A percentile compares a stretch with the other conserved stretches of the same genome.
phyloP scores from a whole-genome alignment of 2,888 invertebrate species.

The Dolichopus griseipennis region DNA sequence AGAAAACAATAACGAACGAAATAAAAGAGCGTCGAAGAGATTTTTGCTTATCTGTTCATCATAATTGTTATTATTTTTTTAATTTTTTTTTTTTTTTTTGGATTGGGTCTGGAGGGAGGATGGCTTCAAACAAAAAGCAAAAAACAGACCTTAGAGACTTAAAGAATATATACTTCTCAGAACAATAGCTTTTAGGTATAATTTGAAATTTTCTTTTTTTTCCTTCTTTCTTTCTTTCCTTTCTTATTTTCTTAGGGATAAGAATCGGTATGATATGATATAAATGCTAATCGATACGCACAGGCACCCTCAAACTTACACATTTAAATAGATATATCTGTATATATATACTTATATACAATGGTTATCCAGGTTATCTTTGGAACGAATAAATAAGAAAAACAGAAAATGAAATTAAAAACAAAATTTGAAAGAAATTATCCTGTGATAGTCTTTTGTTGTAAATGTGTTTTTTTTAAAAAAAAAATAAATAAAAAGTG shows the following conservation, averaged over 20 bases:
- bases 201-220: background rate
- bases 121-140: too few relatives aligned
- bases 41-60: too few relatives aligned
- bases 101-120: background rate
- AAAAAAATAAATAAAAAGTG: background rate
- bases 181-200: background rate
- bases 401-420: too few relatives aligned
- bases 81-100: too few relatives aligned
- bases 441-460: background rate
- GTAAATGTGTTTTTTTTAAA: background rate
- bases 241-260: background rate
- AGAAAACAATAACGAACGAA: background rate
- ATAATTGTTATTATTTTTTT: too few relatives aligned
- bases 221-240: too few relatives aligned
- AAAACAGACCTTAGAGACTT: background rate
- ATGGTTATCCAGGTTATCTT: background rate
- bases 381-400: too few relatives aligned
- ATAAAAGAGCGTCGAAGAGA: background rate
- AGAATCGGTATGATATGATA: background rate
- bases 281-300: constrained; percentile 6
- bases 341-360: background rate
- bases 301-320: background rate
- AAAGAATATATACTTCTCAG: background rate
- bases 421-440: too few relatives aligned
- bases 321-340: background rate